Base-by-base conservation (phyloP, 2,888 invertebrate species). In the Scaptomyza tumidula region DNA sequence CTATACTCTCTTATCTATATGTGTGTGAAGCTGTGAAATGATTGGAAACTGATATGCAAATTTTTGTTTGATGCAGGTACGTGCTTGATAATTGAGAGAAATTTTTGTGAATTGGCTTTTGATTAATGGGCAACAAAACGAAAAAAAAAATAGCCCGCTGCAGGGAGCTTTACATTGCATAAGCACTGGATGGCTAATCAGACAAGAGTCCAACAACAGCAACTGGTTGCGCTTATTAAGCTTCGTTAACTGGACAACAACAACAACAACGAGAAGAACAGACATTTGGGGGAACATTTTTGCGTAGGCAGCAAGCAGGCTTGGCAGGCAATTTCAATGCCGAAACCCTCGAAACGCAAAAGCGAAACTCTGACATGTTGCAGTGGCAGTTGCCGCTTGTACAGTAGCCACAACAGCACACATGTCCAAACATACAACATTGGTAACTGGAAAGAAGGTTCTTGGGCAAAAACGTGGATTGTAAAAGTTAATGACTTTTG, bases 31-130 rank as follows among this genome's bases (percentile, higher is more conserved):
- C 86, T 79, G 81, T 85, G 73, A 84, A 81, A 60, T 72, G 72
- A 78, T 61, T 75, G 65, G 64, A 60, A 70, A 58, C 67, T 71
- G 88, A 85, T 84, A 84, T 87, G 84, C 82, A 87, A 76, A 84
- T 87, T 56, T 46, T 29, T 27, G 14, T 13, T 45, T 24, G 11
- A 7, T 41, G 35, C 29, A 29, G 19, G 16, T 33, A 9, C 39
- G 35, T 27, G 41, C 39, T 37, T 60, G 16, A 60, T 56, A 71
- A 76, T 72, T 62, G 55, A 75, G 75, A 59, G 75, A 78, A 78
- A 77, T 68, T 70, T 70, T 39, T 43, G 46, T 70, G 55, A 61
- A 61, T 59, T 54, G 67, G 55, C 14, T 64, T 56, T 71, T 77
- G 71, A 78, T 77, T 68, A 67, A 78, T 77, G 49, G 46, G 14